Percentiles rank a stretch among this genome's conserved stretches.
Evolutionary conservation across 2,113 vertebrate species (phyloP).

Genomic region (Proteles cristata): DNA sequence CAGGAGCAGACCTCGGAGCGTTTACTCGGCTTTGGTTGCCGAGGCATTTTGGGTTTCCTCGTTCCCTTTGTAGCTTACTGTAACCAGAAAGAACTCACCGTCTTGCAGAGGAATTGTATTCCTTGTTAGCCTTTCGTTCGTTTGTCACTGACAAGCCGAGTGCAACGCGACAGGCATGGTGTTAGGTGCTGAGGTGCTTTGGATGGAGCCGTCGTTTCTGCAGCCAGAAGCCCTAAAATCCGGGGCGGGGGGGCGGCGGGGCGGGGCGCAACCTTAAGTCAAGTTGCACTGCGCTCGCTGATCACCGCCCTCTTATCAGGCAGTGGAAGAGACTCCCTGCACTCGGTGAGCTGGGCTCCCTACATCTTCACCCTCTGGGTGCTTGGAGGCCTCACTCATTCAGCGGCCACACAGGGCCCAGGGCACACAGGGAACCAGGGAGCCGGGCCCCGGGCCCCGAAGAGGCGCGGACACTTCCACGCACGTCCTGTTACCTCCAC

Average conservation of each 20-base stretch:
- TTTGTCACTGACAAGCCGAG: background rate
- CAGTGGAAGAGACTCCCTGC: background rate
- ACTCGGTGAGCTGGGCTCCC: background rate
- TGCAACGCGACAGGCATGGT: background rate
- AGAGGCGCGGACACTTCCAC: background rate
- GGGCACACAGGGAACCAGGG: background rate
- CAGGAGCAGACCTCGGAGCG: background rate
- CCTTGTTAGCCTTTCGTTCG: background rate
- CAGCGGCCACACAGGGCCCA: background rate
- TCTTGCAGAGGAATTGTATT: background rate
- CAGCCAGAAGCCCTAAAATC: background rate
- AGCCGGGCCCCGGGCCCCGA: background rate
- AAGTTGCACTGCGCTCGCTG: background rate
- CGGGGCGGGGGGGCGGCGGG: background rate
- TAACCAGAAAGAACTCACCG: background rate
- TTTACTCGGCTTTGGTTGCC: background rate
- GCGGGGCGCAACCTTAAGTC: background rate
- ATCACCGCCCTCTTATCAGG: background rate
- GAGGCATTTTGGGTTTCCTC: background rate
- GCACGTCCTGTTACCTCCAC: background rate
- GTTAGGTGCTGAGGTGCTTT: background rate
- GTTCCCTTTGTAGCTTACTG: background rate
- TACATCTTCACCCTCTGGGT: background rate
- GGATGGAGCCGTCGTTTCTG: background rate
- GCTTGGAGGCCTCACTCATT: background rate